These are phyloP conservation scores for Pristis pectinata DNA, from an alignment of 2,797 vertebrate species.

Conservation along the genomic window DNA sequence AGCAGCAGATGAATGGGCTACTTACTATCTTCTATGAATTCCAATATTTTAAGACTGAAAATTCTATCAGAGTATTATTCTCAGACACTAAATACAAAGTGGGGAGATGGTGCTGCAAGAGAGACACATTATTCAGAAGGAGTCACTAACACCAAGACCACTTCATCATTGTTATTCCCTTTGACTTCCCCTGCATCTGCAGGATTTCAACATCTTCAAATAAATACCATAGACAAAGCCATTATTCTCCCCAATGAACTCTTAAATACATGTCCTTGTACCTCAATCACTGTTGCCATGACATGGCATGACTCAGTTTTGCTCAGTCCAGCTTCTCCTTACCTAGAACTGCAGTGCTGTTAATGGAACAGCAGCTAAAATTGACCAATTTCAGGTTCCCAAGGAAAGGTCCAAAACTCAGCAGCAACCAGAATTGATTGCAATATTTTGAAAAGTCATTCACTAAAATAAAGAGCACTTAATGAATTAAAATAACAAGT, in stretches of 20 bases:
- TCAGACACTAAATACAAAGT: neutral
- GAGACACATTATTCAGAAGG: neutral
- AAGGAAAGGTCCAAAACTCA: neutral
- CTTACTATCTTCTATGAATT: neutral
- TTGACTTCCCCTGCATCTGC: neutral
- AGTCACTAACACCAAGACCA: neutral
- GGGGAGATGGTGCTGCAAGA: neutral
- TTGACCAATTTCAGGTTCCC: neutral
- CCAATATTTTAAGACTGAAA: neutral
- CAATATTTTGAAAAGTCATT: neutral
- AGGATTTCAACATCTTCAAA: constrained; percentile 17
- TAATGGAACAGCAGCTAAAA: neutral
- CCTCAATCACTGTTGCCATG: constrained; percentile 3
- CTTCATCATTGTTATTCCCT: neutral
- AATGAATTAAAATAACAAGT: neutral
- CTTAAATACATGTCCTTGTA: neutral
- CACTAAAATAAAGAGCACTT: neutral
- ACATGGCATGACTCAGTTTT: neutral
- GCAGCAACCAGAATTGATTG: neutral
- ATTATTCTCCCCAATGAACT: constrained; percentile 6
- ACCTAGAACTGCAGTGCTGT: neutral
- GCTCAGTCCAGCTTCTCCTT: neutral
- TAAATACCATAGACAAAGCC: neutral
- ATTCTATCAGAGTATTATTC: neutral
- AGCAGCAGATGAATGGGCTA: neutral